Percentiles rank a stretch among this genome's conserved stretches.
Evolutionary conservation across 2,888 invertebrate genomes (phyloP).

Genomic region (Campoletis raptor): DNA sequence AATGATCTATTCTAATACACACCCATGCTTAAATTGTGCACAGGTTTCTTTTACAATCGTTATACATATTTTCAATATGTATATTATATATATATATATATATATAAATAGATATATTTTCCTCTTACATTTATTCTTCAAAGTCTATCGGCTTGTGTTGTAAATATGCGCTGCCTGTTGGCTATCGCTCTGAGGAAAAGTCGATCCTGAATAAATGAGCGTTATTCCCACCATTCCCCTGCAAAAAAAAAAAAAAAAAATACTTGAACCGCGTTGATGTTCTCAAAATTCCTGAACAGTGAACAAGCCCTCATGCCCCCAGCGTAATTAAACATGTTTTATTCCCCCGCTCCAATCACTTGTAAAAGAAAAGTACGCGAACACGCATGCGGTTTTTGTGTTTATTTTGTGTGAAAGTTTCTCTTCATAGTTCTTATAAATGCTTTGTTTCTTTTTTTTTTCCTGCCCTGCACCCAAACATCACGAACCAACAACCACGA

Average conservation of each 20-base stretch:
- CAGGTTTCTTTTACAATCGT: conserved; percentile 75
- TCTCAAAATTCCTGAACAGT: not conserved
- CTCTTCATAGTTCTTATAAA: conserved; percentile 95
- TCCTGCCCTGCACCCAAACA: conserved; percentile 75
- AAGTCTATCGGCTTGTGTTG: conserved; percentile 85
- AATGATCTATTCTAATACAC: conserved; percentile 77
- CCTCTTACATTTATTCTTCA: conserved; percentile 71
- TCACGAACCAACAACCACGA: conserved; percentile 79
- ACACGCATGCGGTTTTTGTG: conserved; percentile 86
- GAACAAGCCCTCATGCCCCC: not conserved
- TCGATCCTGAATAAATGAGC: conserved; percentile 54
- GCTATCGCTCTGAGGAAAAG: conserved; percentile 67
- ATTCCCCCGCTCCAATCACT: not conserved
- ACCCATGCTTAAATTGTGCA: conserved; percentile 83
- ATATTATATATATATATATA: conserved; percentile 45
- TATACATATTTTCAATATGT: conserved; percentile 49
- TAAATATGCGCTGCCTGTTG: conserved; percentile 87
- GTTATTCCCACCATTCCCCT: conserved; percentile 22
- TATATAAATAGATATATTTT: conserved; percentile 48
- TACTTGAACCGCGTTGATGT: conserved; percentile 16
- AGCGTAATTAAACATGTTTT: conserved; percentile 8
- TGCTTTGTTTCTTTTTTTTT: conserved; percentile 89
- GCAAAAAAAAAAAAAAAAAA: conserved; percentile 46
- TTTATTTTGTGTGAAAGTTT: conserved; percentile 89
- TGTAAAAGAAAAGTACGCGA: conserved; percentile 72